Percentiles rank a stretch among this genome's conserved stretches.
Conservation (phyloP, 2,113 vertebrate genomes). For the Cephalopholis sonnerati region DNA sequence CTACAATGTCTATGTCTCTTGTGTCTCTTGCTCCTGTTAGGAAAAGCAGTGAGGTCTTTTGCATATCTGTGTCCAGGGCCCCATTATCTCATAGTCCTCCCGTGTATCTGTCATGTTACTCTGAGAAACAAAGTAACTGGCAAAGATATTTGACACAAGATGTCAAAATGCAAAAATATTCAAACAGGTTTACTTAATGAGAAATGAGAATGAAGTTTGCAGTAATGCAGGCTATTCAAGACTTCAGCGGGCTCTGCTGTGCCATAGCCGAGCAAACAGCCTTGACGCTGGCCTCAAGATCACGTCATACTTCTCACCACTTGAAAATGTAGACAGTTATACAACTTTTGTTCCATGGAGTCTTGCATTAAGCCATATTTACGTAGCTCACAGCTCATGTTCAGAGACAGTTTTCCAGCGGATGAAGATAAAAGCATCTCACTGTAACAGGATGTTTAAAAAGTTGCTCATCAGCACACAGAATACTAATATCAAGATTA, state of each 20-base stretch:
- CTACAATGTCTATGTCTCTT: too few relatives aligned
- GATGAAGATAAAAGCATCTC: neutral
- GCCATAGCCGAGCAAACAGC: neutral
- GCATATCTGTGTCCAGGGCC: too few relatives aligned
- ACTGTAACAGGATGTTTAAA: neutral
- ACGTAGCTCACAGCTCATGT: neutral
- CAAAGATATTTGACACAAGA: neutral
- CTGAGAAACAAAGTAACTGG: neutral
- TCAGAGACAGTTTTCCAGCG: neutral
- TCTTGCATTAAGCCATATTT: neutral
- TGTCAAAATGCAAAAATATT: neutral
- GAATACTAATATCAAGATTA: neutral
- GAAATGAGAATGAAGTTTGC: neutral
- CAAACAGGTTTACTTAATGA: neutral
- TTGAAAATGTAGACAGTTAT: conserved; percentile 7
- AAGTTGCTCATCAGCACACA: neutral
- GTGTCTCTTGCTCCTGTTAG: too few relatives aligned
- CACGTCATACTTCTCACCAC: neutral
- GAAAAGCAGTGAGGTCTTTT: too few relatives aligned
- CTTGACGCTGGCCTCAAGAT: neutral
- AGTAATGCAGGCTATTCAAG: neutral
- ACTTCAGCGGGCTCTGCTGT: neutral
- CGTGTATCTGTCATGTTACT: too few relatives aligned
- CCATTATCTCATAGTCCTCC: too few relatives aligned
- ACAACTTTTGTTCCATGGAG: neutral